Percentiles rank a stretch among this genome's conserved stretches.
Conservation (phyloP, 2,888 invertebrate genomes). For the Neocrepidodera transversa region DNA sequence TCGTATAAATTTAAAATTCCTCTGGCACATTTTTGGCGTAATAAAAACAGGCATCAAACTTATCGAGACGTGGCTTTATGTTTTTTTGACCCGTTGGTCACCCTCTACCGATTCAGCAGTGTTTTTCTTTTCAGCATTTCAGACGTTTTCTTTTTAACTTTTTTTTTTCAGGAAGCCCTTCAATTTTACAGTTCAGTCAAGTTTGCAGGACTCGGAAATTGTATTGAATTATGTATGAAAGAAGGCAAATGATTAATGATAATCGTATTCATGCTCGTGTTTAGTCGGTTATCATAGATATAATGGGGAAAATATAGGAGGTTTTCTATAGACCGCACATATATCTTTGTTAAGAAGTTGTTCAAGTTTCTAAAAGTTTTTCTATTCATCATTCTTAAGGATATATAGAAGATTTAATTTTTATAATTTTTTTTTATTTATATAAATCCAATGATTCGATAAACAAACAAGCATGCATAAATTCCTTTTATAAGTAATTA, state of each 20-base stretch:
- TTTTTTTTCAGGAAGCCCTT: conserved; percentile 29
- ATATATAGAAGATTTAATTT: no score
- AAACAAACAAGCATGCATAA: no score
- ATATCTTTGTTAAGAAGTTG: conserved; percentile 27
- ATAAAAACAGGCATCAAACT: conserved; percentile 1
- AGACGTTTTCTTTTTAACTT: conserved; percentile 11
- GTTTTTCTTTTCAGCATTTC: conserved; percentile 26
- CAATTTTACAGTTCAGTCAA: conserved; percentile 34
- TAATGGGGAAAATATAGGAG: conserved; percentile 23
- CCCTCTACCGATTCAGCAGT: conserved; percentile 28
- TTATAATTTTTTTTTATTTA: not conserved
- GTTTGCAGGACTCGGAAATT: conserved; percentile 27
- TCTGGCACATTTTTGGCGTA: not conserved
- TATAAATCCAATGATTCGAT: not conserved
- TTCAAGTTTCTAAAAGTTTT: conserved; percentile 22
- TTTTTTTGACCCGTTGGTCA: conserved; percentile 36
- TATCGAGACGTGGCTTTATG: conserved; percentile 41
- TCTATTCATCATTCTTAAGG: conserved; percentile 23
- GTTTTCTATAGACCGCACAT: conserved; percentile 21
- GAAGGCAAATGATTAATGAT: conserved; percentile 36
- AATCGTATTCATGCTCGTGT: conserved; percentile 34
- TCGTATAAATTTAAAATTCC: not conserved
- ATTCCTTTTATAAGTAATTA: conserved; percentile 13
- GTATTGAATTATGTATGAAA: conserved; percentile 42
- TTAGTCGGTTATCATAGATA: conserved; percentile 31